A percentile compares a stretch with the other conserved stretches of the same genome.
phyloP scores from a whole-genome alignment of 2,888 invertebrate genomes.

The Latrodectus hesperus region DNA sequence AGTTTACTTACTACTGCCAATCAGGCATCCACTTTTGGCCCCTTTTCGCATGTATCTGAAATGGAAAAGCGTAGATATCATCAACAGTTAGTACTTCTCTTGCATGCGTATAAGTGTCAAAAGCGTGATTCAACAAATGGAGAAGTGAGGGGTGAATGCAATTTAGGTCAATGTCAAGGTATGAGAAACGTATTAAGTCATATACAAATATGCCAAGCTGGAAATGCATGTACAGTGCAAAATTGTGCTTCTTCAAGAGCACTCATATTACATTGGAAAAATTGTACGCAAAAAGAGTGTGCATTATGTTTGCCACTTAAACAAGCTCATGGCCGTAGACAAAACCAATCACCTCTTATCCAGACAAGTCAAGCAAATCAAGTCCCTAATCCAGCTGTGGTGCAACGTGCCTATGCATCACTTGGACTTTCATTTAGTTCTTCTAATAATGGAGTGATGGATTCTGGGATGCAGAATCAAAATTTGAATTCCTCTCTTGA shows the following conservation, averaged over 20 bases:
- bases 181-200: constrained; percentile 99
- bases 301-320: constrained; percentile 98
- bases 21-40: neutral
- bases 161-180: constrained; percentile 96
- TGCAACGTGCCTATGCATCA: constrained; percentile 87
- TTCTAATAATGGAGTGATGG: constrained; percentile 10
- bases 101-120: constrained; percentile 99
- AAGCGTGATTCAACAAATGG: constrained; percentile 82
- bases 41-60: constrained; percentile 80
- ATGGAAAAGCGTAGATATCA: constrained; percentile 98
- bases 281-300: constrained; percentile 95
- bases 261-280: constrained; percentile 99
- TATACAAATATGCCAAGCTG: constrained; percentile 97
- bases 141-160: constrained; percentile 79
- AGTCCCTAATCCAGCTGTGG: constrained; percentile 76
- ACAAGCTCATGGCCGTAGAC: constrained; percentile 79
- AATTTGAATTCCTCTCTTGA: neutral
- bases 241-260: constrained; percentile 99
- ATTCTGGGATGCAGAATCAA: neutral
- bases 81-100: constrained; percentile 94
- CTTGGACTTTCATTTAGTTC: constrained; percentile 80
- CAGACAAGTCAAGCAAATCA: constrained; percentile 72
- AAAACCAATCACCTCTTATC: constrained; percentile 74
- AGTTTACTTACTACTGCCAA: neutral
- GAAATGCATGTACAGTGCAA: constrained; percentile 91